Evolutionary conservation across 37 sponge, comb jelly and placozoan species (phyloP).

Genomic region (Chondrosia reniformis): DNA sequence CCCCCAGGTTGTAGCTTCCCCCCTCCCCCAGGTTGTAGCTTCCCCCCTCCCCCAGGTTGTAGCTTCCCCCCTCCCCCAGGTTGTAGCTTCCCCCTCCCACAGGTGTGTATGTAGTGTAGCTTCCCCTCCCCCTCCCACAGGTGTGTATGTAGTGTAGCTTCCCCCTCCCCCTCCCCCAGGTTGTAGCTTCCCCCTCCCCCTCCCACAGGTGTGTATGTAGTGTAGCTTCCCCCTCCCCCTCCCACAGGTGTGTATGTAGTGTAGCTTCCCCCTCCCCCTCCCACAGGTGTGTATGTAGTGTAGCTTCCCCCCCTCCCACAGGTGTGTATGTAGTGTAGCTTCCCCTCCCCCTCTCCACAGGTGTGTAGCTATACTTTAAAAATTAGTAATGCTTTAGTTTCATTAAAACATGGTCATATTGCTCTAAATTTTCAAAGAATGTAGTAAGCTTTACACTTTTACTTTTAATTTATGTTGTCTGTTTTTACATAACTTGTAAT

Average conservation of each 20-base stretch:
- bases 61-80: not conserved
- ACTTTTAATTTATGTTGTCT: too few relatives aligned
- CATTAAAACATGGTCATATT: too few relatives aligned
- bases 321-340: too few relatives aligned
- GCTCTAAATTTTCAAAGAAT: too few relatives aligned
- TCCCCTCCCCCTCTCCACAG: too few relatives aligned
- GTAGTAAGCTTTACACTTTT: too few relatives aligned
- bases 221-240: not conserved
- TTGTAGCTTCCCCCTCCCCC: not conserved
- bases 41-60: not conserved
- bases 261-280: not conserved
- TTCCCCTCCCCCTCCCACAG: not conserved
- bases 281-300: too few relatives aligned
- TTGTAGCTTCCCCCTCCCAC: not conserved
- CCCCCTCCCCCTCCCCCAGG: not conserved
- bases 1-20: not conserved
- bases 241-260: not conserved
- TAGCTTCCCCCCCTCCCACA: too few relatives aligned
- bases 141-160: not conserved
- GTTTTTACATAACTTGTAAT: too few relatives aligned
- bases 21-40: not conserved
- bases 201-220: not conserved
- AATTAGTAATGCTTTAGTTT: too few relatives aligned
- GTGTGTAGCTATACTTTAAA: too few relatives aligned
- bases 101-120: not conserved